Evolutionary conservation across 2,113 vertebrate species (phyloP), one percentile per base, ranked within the genome.

Genomic region (Esox niger): DNA sequence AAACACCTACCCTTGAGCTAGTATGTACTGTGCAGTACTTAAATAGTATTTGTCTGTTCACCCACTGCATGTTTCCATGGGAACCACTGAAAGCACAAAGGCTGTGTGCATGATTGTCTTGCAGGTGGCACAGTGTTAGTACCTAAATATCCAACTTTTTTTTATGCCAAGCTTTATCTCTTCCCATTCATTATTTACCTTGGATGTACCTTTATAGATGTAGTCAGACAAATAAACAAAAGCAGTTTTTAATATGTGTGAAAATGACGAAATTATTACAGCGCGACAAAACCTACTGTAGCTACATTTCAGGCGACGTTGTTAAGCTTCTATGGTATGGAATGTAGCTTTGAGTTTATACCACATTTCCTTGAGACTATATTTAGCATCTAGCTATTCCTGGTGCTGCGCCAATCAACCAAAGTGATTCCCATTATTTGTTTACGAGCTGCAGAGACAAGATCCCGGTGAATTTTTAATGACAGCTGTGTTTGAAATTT

Each of bases 391-490:
- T 4, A 7, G 26, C 57, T 17, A 17, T 29, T 31, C 2, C 57
- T 13, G 29, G 15, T 26, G 57, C 30, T 3, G 26, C 15, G 4
- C 5, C 26, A 6, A 29, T 29, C 56, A 27, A 29, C 57, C 57
- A 20, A 13, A 30, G 15, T n/a, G 57, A 31, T 59, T 59, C 57
- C 17, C 15, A 20, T 30, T 6, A 29, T 59, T 59, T 59, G 57
- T 87, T 89, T 85, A 85, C 82, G 82, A 84, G 77, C 73, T 29
- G 78, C 74, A 82, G 73, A 82, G 79, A 83, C 29, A 74, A 83
- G 77, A 77, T 85, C 70, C 71, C 74, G 8, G 81, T 88, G 80
- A 84, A 87, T 87, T 30, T 85, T 89, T 87, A 74, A 89, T 88
- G 84, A 78, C 74, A 60, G 62, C 63, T 27, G 25, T 32, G 57